A percentile compares a stretch with the other conserved stretches of the same genome.
phyloP scores from a whole-genome alignment of 2,888 invertebrate genomes.

The Meghimatium bilineatum region DNA sequence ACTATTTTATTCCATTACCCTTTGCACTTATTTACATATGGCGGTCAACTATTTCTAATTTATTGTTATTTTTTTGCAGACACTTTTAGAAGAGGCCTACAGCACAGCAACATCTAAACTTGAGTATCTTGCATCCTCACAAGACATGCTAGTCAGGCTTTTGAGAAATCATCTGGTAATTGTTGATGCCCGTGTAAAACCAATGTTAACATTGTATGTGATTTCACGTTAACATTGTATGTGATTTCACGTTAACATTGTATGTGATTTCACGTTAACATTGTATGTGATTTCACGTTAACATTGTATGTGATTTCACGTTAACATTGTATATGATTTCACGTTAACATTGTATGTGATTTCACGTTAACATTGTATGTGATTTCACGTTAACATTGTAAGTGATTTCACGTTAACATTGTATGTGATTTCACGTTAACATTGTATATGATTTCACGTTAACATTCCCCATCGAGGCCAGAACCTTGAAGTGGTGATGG shows the following conservation, averaged over 20 bases:
- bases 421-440: too few species aligned
- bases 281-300: neutral
- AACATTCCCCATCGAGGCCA: too few species aligned
- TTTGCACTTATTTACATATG: too few species aligned
- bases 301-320: neutral
- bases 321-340: too few species aligned
- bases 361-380: too few species aligned
- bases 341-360: too few species aligned
- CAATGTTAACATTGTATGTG: too few species aligned
- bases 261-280: neutral
- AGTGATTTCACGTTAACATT: too few species aligned
- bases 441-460: too few species aligned
- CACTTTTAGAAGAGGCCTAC: constrained; percentile 55
- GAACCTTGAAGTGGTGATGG: too few species aligned
- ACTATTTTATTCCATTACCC: too few species aligned
- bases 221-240: neutral
- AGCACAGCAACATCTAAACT: constrained; percentile 50
- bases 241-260: neutral
- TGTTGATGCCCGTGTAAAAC: neutral
- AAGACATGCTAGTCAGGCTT: constrained; percentile 55
- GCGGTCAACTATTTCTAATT: neutral
- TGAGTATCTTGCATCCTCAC: constrained; percentile 52
- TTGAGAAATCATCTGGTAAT: constrained; percentile 42
- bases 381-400: too few species aligned
- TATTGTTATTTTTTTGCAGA: constrained; percentile 42